phyloP scores from a whole-genome alignment of 2,888 invertebrate genomes.

The Terebella lapidaria region DNA sequence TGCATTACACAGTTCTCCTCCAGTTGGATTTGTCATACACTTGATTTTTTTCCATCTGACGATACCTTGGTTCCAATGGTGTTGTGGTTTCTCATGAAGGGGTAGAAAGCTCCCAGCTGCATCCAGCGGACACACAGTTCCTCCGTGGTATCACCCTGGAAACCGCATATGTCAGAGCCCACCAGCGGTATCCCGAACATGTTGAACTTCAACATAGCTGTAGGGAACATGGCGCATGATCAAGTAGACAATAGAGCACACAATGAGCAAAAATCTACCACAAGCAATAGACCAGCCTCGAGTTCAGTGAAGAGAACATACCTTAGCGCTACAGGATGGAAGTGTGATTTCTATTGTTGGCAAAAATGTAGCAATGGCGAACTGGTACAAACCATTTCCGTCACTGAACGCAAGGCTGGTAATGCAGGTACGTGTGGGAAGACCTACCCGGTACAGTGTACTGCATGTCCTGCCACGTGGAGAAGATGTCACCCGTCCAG shows the following conservation, averaged over 20 bases:
- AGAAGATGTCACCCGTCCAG: slow-evolving; percentile 48
- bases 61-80: slow-evolving; percentile 19
- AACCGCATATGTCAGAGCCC: slow-evolving; percentile 52
- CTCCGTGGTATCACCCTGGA: slow-evolving; percentile 38
- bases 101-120: slow-evolving; percentile 51
- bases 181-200: slow-evolving; percentile 49
- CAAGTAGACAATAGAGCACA: neutral
- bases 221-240: too few relatives aligned
- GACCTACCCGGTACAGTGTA: slow-evolving; percentile 56
- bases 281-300: neutral
- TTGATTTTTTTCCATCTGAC: too few relatives aligned
- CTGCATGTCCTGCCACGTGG: slow-evolving; percentile 60
- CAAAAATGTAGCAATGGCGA: too few relatives aligned
- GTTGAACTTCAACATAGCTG: slow-evolving; percentile 65
- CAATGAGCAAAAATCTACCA: too few relatives aligned
- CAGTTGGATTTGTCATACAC: too few relatives aligned
- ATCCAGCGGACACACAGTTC: slow-evolving; percentile 51
- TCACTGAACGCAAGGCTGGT: too few relatives aligned
- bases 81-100: slow-evolving; percentile 52
- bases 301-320: neutral
- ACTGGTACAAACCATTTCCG: too few relatives aligned
- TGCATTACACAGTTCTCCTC: too few relatives aligned
- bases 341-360: too few relatives aligned
- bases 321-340: too few relatives aligned
- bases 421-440: too few relatives aligned